These are phyloP conservation scores for Diplosoma virens DNA, from an alignment of 23 tunicate genomes.

Conservation along the genomic window DNA sequence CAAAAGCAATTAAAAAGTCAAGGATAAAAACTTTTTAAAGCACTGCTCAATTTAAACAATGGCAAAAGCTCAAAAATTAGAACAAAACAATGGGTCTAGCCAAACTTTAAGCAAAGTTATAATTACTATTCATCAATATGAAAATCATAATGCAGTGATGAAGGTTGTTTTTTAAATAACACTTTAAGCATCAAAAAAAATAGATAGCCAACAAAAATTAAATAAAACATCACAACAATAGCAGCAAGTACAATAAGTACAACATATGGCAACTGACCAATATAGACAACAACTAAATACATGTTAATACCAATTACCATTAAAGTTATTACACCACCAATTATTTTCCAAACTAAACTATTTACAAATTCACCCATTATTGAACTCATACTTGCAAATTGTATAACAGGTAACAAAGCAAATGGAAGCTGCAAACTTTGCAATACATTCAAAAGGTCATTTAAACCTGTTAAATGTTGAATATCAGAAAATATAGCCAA, in stretches of 20 bases:
- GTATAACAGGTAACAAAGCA: constrained; percentile 81
- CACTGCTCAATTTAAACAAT: no score
- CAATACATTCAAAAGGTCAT: constrained; percentile 82
- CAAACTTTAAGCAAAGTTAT: no score
- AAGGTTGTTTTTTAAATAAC: constrained; percentile 20
- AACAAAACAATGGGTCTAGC: no score
- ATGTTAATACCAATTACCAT: constrained; percentile 67
- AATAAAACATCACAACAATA: constrained; percentile 11
- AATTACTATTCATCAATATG: no score
- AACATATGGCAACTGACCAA: constrained; percentile 35
- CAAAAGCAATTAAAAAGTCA: no score
- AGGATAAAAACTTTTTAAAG: no score
- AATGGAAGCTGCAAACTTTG: constrained; percentile 88
- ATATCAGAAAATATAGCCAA: constrained; percentile 84
- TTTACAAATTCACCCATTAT: constrained; percentile 85
- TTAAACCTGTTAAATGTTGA: constrained; percentile 50
- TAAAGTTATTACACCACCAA: constrained; percentile 49
- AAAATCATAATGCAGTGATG: no score
- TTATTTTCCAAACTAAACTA: constrained; percentile 54
- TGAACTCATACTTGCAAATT: constrained; percentile 60
- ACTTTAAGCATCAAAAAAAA: constrained; percentile 33
- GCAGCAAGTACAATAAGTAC: constrained; percentile 30
- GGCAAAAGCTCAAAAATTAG: no score
- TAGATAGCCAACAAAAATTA: constrained; percentile 39
- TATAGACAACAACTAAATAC: constrained; percentile 64